Percentiles rank a stretch among this genome's conserved stretches.
Conservation (phyloP, 2,113 vertebrate genomes). For the Dromiciops gliroides region DNA sequence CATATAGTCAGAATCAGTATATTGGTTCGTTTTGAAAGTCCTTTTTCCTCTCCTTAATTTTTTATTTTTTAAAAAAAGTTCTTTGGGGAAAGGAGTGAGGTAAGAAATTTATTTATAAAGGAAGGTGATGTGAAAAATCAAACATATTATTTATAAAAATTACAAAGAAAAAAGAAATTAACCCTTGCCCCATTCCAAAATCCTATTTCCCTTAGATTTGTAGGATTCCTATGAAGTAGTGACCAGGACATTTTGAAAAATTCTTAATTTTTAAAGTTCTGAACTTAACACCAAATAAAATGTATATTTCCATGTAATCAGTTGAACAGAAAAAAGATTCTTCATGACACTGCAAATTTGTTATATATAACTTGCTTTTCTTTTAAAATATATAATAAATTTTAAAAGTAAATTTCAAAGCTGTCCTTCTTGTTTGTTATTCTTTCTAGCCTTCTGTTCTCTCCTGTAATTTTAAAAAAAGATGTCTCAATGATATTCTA, state of each 20-base stretch:
- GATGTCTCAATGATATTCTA: neutral
- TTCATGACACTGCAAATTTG: neutral
- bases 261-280: neutral
- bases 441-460: neutral
- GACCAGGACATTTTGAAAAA: neutral
- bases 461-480: neutral
- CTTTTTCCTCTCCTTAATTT: neutral
- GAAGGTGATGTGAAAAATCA: neutral
- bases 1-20: neutral
- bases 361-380: neutral
- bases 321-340: neutral
- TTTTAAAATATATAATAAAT: neutral
- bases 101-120: neutral
- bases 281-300: neutral
- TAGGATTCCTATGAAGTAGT: neutral
- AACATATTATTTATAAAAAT: neutral
- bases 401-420: neutral
- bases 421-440: neutral
- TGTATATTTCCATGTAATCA: neutral
- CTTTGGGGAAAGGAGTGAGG: neutral
- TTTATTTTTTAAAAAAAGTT: neutral
- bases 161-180: neutral
- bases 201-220: neutral
- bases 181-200: neutral
- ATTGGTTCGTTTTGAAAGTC: neutral